phyloP scores from a whole-genome alignment of 2,888 invertebrate species.

The Melikaiella ostensackeni region DNA sequence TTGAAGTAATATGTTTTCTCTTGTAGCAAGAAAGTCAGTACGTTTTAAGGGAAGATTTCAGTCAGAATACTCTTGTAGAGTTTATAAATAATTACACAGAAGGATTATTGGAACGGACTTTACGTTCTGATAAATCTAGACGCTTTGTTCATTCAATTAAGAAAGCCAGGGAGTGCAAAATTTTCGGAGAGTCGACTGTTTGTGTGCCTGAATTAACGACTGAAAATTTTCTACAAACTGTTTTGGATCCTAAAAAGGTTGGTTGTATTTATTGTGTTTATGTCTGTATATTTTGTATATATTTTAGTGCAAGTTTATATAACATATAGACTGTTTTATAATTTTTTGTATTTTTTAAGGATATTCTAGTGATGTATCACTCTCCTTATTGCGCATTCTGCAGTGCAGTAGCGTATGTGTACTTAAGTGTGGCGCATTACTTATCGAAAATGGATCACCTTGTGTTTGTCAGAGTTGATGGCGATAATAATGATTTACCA shows the following conservation, averaged over 20 bases:
- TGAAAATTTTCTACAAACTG: constrained; percentile 81
- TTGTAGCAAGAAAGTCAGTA: constrained; percentile 85
- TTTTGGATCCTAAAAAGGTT: constrained; percentile 82
- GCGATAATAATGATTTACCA: constrained; percentile 89
- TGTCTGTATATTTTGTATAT: background rate
- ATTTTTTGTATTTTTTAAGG: constrained; percentile 78
- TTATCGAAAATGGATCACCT: constrained; percentile 79
- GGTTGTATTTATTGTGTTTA: background rate
- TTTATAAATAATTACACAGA: constrained; percentile 79
- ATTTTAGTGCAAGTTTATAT: background rate
- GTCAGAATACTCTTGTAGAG: constrained; percentile 72
- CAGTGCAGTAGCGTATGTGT: constrained; percentile 83
- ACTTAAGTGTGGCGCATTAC: constrained; percentile 83
- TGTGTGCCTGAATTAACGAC: constrained; percentile 84
- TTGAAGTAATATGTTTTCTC: constrained; percentile 40
- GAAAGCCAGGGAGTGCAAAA: constrained; percentile 55
- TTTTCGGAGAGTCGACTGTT: constrained; percentile 64
- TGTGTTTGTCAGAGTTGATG: constrained; percentile 86
- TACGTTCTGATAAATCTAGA: constrained; percentile 70
- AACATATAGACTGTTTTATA: background rate
- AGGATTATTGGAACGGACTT: constrained; percentile 74
- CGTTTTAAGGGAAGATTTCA: constrained; percentile 79
- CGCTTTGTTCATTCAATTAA: constrained; percentile 57
- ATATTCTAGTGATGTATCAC: constrained; percentile 87
- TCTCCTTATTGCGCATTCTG: constrained; percentile 89